These are phyloP conservation scores for Pseudotriccus pelzelni DNA, from an alignment of 2,797 vertebrate genomes.

Conservation along the genomic window DNA sequence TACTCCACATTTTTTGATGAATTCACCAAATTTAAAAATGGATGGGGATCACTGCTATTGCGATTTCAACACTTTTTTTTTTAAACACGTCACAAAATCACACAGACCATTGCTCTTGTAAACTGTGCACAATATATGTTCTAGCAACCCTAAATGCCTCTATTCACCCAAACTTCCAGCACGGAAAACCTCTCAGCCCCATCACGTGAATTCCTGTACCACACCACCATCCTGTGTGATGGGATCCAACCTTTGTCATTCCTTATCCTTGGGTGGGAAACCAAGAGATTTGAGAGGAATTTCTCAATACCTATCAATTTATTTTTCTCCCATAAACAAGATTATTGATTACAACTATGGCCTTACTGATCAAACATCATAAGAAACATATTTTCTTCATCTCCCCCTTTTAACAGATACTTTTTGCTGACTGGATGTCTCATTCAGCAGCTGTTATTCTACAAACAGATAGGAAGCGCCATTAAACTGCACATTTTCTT, in stretches of 20 bases:
- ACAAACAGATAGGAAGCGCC: neutral
- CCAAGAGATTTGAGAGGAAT: neutral
- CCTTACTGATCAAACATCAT: neutral
- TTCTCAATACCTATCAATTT: neutral
- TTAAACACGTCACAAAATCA: neutral
- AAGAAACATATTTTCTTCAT: neutral
- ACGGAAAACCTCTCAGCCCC: neutral
- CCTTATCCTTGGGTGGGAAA: neutral
- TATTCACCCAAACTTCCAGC: neutral
- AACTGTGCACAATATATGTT: neutral
- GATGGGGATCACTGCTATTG: neutral
- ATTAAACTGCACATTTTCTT: neutral
- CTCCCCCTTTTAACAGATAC: neutral
- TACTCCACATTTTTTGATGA: neutral
- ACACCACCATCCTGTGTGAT: neutral
- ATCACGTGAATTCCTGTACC: neutral
- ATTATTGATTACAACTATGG: neutral
- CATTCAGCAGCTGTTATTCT: neutral
- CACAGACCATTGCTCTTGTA: neutral
- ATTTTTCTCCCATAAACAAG: neutral
- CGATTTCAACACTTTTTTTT: accelerated
- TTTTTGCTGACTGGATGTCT: neutral
- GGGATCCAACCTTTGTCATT: neutral
- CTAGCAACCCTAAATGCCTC: neutral
- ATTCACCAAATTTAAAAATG: neutral